Evolutionary conservation across 1,140 invertebrate species (phyloP), one percentile per base, ranked within the genome.

Genomic region (Drosophila trapezifrons): DNA sequence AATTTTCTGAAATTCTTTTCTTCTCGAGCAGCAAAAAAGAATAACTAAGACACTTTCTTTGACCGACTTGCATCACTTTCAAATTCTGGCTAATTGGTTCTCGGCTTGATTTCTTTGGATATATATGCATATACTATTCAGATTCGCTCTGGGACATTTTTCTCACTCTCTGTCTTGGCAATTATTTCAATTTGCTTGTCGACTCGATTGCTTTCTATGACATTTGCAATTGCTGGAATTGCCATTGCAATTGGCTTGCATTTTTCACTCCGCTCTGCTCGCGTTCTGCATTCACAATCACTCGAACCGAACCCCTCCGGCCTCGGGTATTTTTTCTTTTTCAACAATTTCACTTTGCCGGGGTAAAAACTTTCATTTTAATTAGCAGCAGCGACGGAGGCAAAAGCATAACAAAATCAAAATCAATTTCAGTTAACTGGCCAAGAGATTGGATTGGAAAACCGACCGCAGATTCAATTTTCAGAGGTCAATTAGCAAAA

Each of bases 381-480:
- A 85, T 85, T 85, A 85, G 81, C 32, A 86, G 81, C 32, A 63
- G 35, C 29, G 35, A 18, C 25, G 12, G 27, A 56, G 47, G 59
- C 38, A 75, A 57, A 38, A 45, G 58, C 57, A 58, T 51, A 60
- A 49, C 73, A 57, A 76, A 77, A 80, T 84, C 71, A 65, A 85
- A 74, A 69, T 70, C 81, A 85, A 85, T 85, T 85, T 71, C 59
- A 64, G 81, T 66, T 74, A 83, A 45, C 80, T 59, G 38, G 77
- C 56, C 73, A 63, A 65, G 52, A 69, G 72, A 75, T 59, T 72
- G 80, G 66, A 51, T 76, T 66, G 58, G 74, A 83, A 80, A 80
- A 70, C 64, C 54, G 65, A 85, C 82, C 81, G 81, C 81, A 85
- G 62, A 81, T 85, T 85, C 78, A 85, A 85, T 85, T 85, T 85